Base-by-base conservation (phyloP, 2,113 vertebrate species). In the Siniperca knerii region DNA sequence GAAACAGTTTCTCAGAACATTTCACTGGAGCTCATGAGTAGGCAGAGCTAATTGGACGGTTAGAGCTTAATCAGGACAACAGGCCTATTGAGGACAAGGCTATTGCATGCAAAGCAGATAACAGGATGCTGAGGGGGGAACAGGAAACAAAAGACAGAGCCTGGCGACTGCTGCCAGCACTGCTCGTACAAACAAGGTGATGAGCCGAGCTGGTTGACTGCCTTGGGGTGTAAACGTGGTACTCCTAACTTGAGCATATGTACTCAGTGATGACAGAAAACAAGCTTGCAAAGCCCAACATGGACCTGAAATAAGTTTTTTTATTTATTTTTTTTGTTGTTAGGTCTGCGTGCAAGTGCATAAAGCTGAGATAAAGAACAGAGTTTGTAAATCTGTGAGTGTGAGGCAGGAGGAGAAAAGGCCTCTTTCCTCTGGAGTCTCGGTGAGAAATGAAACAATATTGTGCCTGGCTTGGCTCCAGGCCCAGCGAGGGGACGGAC, bases 1-100 rank as follows among this genome's bases (percentile, higher is more conserved):
- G 2, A 70, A 84, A 79, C 81, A 75, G 37, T 77, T 84, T 88
- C 67, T 77, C 81, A 89, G 73, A 77, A 82, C 55, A n/a, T 90
- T 84, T 70, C 16, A 60, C 65, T 40, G 61, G 72, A 82, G 74
- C 87, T 82, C 78, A 54, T 66, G 75, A 89, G 68, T 64, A 66
- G 75, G 85, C 89, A 85, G 87, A 85, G 87, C 85, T 87, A 91
- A 92, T 84, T 89, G 89, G 80, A 84, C 8, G 82, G 77, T 82
- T 81, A 57, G 77, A 90, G 89, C 80, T 83, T 88, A 88, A 85
- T 90, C 81, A 81, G 88, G 84, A 92, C 81, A 88, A 89, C 86
- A 52, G 74, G 35, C 35, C 76, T 85, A 87, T 86, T 86, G 83
- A 89, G 87, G 81, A 85, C 85, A 81, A 87, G 87, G 85, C 81